Conservation (phyloP, 2,113 vertebrate species). For the Dicerorhinus sumatrensis region DNA sequence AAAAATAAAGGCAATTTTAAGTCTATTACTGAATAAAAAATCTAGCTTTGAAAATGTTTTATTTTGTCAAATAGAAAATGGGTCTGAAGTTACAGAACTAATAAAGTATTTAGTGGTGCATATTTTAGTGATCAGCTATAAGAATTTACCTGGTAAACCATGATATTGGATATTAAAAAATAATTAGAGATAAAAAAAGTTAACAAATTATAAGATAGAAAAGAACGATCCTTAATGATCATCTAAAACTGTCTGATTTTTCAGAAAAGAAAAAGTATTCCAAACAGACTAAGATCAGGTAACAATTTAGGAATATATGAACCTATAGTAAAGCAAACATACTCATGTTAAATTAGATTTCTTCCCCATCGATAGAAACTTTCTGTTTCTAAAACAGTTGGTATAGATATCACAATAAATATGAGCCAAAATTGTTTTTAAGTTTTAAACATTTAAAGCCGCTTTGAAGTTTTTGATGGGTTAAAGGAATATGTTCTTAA, state of each 20-base stretch:
- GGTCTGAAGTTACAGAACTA: neutral
- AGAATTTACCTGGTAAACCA: neutral
- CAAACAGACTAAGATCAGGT: neutral
- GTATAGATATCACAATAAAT: neutral
- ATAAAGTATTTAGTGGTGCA: neutral
- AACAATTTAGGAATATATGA: neutral
- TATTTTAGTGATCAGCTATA: neutral
- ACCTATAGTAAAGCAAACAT: neutral
- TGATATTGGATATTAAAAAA: neutral
- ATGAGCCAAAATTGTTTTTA: neutral
- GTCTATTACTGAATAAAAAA: conserved; percentile 55
- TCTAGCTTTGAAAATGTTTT: conserved; percentile 49
- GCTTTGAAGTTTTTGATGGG: neutral
- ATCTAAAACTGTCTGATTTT: neutral
- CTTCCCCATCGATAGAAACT: neutral
- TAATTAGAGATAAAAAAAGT: neutral
- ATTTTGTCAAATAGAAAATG: conserved; percentile 47
- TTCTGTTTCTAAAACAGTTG: neutral
- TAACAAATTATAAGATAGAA: neutral
- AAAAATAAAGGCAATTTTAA: conserved; percentile 59
- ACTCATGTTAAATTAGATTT: neutral
- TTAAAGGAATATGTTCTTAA: neutral
- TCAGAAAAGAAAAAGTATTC: neutral
- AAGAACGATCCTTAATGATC: neutral
- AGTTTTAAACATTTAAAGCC: neutral